These are phyloP conservation scores for Lasioglossum vierecki DNA, from an alignment of 2,888 invertebrate genomes.

Conservation along the genomic window DNA sequence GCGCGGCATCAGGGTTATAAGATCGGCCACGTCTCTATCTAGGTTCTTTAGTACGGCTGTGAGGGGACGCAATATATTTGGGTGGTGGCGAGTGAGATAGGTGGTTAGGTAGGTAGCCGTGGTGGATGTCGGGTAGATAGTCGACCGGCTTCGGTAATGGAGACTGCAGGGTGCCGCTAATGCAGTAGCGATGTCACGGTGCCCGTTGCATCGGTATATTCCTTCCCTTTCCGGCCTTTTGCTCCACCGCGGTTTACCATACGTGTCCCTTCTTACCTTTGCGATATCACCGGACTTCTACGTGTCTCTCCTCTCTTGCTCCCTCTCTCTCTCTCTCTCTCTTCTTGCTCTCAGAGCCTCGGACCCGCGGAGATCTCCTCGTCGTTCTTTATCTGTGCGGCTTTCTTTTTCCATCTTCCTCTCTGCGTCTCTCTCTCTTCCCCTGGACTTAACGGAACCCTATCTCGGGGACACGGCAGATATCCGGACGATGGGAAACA, in stretches of 20 bases:
- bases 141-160: constrained; percentile 80
- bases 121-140: constrained; percentile 81
- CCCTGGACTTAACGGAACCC: constrained; percentile 62
- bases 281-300: constrained; percentile 68
- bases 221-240: constrained; percentile 59
- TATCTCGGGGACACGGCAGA: constrained; percentile 49
- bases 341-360: not conserved
- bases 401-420: constrained; percentile 20
- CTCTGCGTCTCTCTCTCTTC: not conserved
- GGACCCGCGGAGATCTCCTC: constrained; percentile 4
- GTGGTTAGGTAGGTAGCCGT: constrained; percentile 76
- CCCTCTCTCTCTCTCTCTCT: not conserved
- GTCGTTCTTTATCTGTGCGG: constrained; percentile 25
- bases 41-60: constrained; percentile 69
- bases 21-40: constrained; percentile 81
- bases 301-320: constrained; percentile 24
- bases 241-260: constrained; percentile 58
- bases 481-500: constrained; percentile 62
- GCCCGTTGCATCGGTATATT: constrained; percentile 74
- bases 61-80: constrained; percentile 79
- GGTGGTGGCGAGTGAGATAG: constrained; percentile 75
- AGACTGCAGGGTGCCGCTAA: constrained; percentile 83
- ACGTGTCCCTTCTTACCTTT: constrained; percentile 59
- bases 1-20: constrained; percentile 73
- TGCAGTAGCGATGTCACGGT: constrained; percentile 84